Conservation (phyloP, 2,797 vertebrate species). For the Oryzias sinensis region DNA sequence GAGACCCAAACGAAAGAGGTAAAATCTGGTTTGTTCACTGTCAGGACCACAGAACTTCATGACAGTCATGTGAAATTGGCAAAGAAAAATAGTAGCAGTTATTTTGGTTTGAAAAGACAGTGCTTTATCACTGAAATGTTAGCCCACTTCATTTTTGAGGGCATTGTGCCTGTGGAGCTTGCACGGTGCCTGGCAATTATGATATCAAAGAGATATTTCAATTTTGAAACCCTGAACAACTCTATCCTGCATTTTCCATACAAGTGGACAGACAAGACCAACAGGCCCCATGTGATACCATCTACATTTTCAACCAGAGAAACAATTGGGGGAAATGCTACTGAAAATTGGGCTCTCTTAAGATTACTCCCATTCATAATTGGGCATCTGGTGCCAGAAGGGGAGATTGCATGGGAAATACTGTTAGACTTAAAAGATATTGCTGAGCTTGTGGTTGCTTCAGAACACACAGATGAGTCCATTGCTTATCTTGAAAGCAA, state of each 20-base stretch:
- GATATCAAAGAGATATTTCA: slow-evolving; percentile 14
- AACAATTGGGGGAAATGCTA: slow-evolving; percentile 4
- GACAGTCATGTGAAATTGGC: slow-evolving; percentile 7
- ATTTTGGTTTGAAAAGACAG: slow-evolving; percentile 21
- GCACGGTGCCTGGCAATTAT: neutral
- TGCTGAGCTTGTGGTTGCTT: neutral
- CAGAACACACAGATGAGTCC: no score
- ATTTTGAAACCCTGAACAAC: slow-evolving; percentile 1
- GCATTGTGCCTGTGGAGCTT: slow-evolving; percentile 3
- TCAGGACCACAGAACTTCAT: slow-evolving; percentile 5
- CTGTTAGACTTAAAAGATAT: slow-evolving; percentile 12
- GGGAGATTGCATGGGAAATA: slow-evolving; percentile 12
- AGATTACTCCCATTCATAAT: slow-evolving; percentile 14
- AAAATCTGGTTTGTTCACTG: no score
- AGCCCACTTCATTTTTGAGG: slow-evolving; percentile 9
- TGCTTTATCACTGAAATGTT: slow-evolving; percentile 2
- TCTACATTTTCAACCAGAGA: neutral
- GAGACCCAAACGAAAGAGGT: no score
- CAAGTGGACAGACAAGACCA: slow-evolving; percentile 8
- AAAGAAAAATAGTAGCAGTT: neutral
- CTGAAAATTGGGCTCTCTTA: slow-evolving; percentile 5
- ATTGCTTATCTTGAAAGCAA: no score
- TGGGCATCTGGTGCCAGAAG: slow-evolving; percentile 8
- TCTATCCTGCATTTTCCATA: neutral
- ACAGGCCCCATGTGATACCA: slow-evolving; percentile 8